Evolutionary conservation across 2,113 vertebrate species (phyloP).

Genomic region (Pogonocichla stellata): DNA sequence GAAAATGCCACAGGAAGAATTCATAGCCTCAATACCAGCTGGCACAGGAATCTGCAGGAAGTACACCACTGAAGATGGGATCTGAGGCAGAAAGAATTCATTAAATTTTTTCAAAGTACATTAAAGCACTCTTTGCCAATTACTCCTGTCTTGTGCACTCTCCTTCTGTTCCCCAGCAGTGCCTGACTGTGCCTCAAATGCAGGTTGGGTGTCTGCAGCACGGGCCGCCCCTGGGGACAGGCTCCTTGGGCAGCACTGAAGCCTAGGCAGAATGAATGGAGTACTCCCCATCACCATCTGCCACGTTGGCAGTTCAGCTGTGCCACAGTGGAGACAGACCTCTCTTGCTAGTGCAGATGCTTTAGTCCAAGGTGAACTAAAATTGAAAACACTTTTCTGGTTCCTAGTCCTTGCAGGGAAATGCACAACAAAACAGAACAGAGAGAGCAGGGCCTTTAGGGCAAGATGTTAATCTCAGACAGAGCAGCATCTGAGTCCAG

Average conservation of each 20-base stretch:
- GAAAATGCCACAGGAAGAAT: neutral
- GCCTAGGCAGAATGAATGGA: neutral
- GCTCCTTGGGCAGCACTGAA: neutral
- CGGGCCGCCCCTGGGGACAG: accelerated
- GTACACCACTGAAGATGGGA: neutral
- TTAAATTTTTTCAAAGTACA: neutral
- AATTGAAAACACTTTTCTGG: neutral
- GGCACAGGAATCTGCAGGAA: neutral
- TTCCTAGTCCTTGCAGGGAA: neutral
- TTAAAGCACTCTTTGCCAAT: neutral
- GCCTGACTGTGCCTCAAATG: neutral
- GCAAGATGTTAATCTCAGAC: neutral
- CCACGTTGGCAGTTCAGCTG: neutral
- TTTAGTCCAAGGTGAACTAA: neutral
- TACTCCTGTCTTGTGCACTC: accelerated
- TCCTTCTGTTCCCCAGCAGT: neutral
- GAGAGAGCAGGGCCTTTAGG: neutral
- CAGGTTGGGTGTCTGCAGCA: accelerated
- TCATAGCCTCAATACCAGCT: neutral
- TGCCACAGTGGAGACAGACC: neutral
- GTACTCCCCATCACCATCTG: neutral
- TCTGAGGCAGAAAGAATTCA: neutral
- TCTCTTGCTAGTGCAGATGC: neutral
- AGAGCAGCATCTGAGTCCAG: neutral
- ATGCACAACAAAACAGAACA: neutral